phyloP scores from a whole-genome alignment of 2,797 vertebrate genomes.

The Periparus ater region DNA sequence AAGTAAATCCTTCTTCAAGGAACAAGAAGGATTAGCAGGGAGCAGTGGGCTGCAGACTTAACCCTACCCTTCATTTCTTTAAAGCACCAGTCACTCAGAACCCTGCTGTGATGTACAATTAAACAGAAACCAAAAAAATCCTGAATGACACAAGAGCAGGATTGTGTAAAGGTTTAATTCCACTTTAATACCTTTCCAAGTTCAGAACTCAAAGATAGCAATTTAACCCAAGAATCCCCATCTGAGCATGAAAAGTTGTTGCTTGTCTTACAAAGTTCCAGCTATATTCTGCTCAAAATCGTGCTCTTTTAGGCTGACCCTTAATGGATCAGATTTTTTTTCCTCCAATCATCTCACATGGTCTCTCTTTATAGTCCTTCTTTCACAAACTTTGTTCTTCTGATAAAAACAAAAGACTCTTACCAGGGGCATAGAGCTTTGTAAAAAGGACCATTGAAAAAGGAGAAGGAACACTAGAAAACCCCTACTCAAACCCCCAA shows the following conservation, averaged over 20 bases:
- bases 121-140: constrained; percentile 82
- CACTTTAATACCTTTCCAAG: constrained; percentile 97
- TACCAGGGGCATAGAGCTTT: background rate
- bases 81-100: constrained; percentile 91
- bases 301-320: constrained; percentile 14
- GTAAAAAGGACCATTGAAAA: background rate
- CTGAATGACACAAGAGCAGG: constrained; percentile 90
- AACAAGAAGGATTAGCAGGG: constrained; percentile 96
- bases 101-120: constrained; percentile 92
- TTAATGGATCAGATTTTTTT: background rate
- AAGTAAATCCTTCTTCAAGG: constrained; percentile 95
- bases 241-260: constrained; percentile 54
- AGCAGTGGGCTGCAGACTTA: constrained; percentile 93
- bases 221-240: constrained; percentile 82
- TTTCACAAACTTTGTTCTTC: background rate
- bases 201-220: constrained; percentile 91
- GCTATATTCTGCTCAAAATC: constrained; percentile 30
- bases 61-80: constrained; percentile 82
- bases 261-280: constrained; percentile 49
- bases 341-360: background rate
- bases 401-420: background rate
- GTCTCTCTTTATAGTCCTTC: background rate
- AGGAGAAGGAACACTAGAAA: background rate
- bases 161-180: constrained; percentile 94
- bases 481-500: background rate